Percentiles rank a stretch among this genome's conserved stretches.
These are phyloP conservation scores for Tragelaphus scriptus DNA, from an alignment of 2,113 vertebrate species.

Conservation along the genomic window DNA sequence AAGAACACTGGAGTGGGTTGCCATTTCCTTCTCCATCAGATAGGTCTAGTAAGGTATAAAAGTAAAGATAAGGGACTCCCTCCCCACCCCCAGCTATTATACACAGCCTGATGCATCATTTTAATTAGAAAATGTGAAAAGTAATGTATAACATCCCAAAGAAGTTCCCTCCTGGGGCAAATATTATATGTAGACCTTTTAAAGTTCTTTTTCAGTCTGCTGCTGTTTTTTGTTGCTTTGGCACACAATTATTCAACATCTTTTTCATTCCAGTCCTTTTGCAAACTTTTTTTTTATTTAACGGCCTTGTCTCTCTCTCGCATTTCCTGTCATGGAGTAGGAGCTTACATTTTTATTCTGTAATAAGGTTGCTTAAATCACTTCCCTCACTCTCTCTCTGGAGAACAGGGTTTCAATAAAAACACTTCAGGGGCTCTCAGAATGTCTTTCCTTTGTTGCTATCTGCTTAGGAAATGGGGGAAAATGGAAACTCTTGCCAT, in stretches of 20 bases:
- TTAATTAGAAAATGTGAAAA: conserved; percentile 51
- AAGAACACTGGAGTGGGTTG: no score
- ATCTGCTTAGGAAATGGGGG: conserved; percentile 36
- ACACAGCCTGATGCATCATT: neutral
- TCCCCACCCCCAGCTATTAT: neutral
- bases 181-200: neutral
- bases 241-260: neutral
- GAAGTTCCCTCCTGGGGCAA: neutral
- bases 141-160: neutral
- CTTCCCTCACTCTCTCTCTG: conserved; percentile 71
- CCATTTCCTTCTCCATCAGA: no score
- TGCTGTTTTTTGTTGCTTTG: conserved; percentile 40
- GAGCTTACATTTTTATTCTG: conserved; percentile 61
- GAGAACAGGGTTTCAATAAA: conserved; percentile 72
- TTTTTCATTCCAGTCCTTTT: neutral
- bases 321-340: conserved; percentile 68
- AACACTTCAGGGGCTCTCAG: conserved; percentile 48
- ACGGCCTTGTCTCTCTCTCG: conserved; percentile 30
- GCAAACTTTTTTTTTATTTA: neutral
- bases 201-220: conserved; percentile 12
- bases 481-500: conserved; percentile 33
- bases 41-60: neutral
- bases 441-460: conserved; percentile 62
- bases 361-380: conserved; percentile 35
- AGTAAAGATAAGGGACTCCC: neutral